Evolutionary conservation across 2,113 vertebrate species (phyloP).

Genomic region (Calyptommatus sinebrachiatus): DNA sequence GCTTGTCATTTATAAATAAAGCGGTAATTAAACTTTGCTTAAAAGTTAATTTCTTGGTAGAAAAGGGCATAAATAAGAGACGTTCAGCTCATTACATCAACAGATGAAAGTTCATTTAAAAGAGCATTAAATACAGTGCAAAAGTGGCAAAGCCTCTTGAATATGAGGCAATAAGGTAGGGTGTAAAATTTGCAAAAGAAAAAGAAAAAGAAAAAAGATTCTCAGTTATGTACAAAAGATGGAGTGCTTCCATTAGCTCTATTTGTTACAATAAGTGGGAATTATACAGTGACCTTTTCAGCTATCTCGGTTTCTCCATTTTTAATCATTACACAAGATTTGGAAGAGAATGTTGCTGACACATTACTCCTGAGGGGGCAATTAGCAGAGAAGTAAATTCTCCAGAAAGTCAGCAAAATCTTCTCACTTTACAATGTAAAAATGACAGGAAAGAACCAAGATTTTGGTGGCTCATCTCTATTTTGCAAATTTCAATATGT

Average conservation of each 20-base stretch:
- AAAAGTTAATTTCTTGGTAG: slow-evolving; percentile 47
- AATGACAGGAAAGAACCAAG: slow-evolving; percentile 53
- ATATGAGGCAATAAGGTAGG: neutral
- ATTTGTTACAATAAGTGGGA: slow-evolving; percentile 85
- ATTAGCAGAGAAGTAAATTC: slow-evolving; percentile 82
- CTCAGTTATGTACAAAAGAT: slow-evolving; percentile 59
- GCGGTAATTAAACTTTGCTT: slow-evolving; percentile 45
- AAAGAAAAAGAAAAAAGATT: neutral
- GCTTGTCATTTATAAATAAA: slow-evolving; percentile 29
- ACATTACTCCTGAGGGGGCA: slow-evolving; percentile 79
- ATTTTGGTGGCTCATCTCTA: slow-evolving; percentile 13
- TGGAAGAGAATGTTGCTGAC: slow-evolving; percentile 75
- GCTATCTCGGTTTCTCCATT: slow-evolving; percentile 81
- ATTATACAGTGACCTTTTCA: slow-evolving; percentile 89
- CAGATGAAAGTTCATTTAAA: slow-evolving; percentile 38
- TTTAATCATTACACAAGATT: slow-evolving; percentile 88
- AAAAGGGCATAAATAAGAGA: slow-evolving; percentile 20
- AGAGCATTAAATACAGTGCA: slow-evolving; percentile 29
- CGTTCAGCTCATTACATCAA: slow-evolving; percentile 29
- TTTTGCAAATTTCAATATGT: slow-evolving; percentile 28
- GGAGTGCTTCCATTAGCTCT: slow-evolving; percentile 79
- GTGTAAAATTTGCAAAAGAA: neutral
- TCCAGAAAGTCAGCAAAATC: slow-evolving; percentile 68
- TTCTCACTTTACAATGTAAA: slow-evolving; percentile 54
- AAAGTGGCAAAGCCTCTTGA: neutral